These are phyloP conservation scores for Meta bourneti DNA, from an alignment of 2,888 invertebrate genomes.

Conservation along the genomic window DNA sequence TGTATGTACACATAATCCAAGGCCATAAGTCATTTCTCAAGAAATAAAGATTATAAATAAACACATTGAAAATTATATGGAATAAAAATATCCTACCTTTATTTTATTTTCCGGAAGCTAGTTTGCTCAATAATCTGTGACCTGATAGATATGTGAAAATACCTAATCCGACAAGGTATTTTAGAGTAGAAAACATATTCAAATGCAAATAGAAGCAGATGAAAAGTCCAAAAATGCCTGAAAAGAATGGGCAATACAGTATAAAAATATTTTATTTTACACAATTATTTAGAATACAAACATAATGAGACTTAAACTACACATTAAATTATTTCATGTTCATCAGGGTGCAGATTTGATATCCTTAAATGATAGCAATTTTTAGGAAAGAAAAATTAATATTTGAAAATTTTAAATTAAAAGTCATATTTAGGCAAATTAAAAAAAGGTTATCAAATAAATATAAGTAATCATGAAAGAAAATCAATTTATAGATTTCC, in stretches of 20 bases:
- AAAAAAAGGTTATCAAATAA: no score
- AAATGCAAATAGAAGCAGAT: constrained; percentile 94
- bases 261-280: neutral
- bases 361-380: no score
- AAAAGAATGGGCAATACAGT: constrained; percentile 78
- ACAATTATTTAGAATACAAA: neutral
- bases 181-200: constrained; percentile 97
- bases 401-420: neutral
- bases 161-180: constrained; percentile 91
- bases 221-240: constrained; percentile 93
- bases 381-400: no score
- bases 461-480: no score
- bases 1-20: no score
- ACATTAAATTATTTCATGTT: no score
- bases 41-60: neutral
- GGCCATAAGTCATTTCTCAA: no score
- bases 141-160: constrained; percentile 95
- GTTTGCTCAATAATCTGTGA: constrained; percentile 91
- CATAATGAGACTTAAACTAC: neutral
- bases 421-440: neutral
- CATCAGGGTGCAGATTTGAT: no score
- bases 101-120: constrained; percentile 83
- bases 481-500: no score
- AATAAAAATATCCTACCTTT: constrained; percentile 49
- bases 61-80: neutral